These are phyloP conservation scores for Pyrocoelia pectoralis DNA, from an alignment of 2,888 invertebrate species.

Conservation along the genomic window DNA sequence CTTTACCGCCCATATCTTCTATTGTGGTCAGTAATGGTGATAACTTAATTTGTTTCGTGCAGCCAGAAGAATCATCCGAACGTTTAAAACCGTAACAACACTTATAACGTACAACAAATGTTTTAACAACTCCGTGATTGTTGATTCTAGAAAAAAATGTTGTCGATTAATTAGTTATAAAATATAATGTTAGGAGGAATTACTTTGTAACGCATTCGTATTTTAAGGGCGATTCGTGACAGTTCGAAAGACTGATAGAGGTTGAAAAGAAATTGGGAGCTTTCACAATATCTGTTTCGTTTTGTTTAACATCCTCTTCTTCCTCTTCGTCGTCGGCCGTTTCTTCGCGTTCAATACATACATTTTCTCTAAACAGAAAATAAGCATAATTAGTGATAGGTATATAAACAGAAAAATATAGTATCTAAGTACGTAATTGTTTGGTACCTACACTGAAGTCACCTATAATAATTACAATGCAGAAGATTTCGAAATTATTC, in stretches of 20 bases:
- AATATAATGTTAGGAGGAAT: constrained; percentile 39
- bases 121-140: constrained; percentile 68
- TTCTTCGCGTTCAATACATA: constrained; percentile 69
- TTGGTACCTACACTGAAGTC: too few species aligned
- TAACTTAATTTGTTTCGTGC: constrained; percentile 63
- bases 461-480: too few species aligned
- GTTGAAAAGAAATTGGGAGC: constrained; percentile 57
- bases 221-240: constrained; percentile 60
- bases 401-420: too few species aligned
- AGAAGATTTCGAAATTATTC: too few species aligned
- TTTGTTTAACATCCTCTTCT: constrained; percentile 51
- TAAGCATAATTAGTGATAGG: too few species aligned
- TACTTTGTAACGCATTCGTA: constrained; percentile 65
- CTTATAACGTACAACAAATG: constrained; percentile 68
- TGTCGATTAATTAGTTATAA: too few species aligned
- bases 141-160: constrained; percentile 64
- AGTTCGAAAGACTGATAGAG: constrained; percentile 61
- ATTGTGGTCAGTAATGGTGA: constrained; percentile 66
- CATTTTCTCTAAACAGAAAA: constrained; percentile 63
- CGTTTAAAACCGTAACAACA: constrained; percentile 74
- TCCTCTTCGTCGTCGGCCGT: constrained; percentile 58
- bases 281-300: constrained; percentile 43
- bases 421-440: too few species aligned
- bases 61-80: constrained; percentile 49
- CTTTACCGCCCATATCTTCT: constrained; percentile 65